These are phyloP conservation scores for Baryphthengus martii DNA, from an alignment of 2,113 vertebrate genomes.

Conservation along the genomic window DNA sequence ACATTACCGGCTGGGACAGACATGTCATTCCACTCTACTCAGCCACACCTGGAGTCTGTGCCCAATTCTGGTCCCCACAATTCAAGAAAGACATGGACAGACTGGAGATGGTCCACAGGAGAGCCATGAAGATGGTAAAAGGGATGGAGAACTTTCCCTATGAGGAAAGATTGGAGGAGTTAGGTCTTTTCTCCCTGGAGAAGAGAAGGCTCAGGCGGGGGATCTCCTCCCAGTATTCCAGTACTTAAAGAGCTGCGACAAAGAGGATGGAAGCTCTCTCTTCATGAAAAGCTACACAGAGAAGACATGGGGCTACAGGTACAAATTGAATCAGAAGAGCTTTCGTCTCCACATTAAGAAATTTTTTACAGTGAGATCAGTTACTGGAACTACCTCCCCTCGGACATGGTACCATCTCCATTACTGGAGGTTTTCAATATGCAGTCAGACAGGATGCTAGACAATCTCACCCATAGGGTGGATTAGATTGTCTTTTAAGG, in stretches of 20 bases:
- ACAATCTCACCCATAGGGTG: not conserved
- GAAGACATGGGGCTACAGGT: not conserved
- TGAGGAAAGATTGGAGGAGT: not conserved
- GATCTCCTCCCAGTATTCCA: not conserved
- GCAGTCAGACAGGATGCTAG: fast-evolving
- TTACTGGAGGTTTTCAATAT: not conserved
- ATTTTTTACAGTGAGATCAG: not conserved
- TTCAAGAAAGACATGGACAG: not conserved
- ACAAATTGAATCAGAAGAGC: not conserved
- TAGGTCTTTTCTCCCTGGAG: not conserved
- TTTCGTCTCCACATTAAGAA: fast-evolving
- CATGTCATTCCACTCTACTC: not conserved
- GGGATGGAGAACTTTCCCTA: not conserved
- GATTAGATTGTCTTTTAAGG: not conserved
- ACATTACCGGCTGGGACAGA: not conserved
- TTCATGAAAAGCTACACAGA: not conserved
- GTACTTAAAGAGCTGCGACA: not conserved
- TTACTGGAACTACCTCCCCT: not conserved
- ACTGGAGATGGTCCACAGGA: not conserved
- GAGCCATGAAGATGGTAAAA: not conserved
- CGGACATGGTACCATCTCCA: not conserved
- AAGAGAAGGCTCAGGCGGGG: not conserved
- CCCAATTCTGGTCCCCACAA: not conserved
- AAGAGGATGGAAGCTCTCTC: not conserved
- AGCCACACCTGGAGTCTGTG: not conserved